Evolutionary conservation across 2,888 invertebrate species (phyloP).

Genomic region (Lithophane leautieri): DNA sequence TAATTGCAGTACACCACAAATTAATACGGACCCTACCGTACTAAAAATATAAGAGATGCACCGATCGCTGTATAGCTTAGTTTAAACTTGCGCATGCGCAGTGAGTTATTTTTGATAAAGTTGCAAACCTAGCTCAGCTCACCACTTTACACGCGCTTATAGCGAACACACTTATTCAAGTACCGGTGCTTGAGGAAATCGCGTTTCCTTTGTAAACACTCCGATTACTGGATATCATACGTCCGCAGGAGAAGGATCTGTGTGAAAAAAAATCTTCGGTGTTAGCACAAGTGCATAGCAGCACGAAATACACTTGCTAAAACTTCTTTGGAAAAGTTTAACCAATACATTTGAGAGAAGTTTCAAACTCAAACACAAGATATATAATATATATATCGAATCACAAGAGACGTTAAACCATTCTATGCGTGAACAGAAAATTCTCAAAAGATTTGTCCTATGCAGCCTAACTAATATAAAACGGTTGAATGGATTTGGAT

Average conservation of each 20-base stretch:
- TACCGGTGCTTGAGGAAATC: constrained; percentile 13
- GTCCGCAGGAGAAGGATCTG: neutral
- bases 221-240: neutral
- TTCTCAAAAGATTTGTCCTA: neutral
- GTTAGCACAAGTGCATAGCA: neutral
- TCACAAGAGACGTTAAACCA: neutral
- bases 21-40: neutral
- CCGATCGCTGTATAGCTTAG: neutral
- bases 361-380: constrained; percentile 11
- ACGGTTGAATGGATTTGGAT: too few relatives aligned
- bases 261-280: neutral
- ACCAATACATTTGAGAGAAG: neutral
- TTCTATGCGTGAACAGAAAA: constrained; percentile 1
- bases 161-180: constrained; percentile 2
- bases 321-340: constrained; percentile 10
- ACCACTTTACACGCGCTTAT: constrained; percentile 1
- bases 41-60: neutral
- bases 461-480: too few relatives aligned
- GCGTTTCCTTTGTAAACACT: constrained; percentile 3
- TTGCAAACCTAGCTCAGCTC: neutral
- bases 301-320: neutral
- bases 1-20: neutral
- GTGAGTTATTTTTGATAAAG: neutral
- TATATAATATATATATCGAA: too few relatives aligned
- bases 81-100: constrained; percentile 24